These are phyloP conservation scores for Melanaphis sacchari DNA, from an alignment of 1,140 invertebrate species.

Conservation along the genomic window DNA sequence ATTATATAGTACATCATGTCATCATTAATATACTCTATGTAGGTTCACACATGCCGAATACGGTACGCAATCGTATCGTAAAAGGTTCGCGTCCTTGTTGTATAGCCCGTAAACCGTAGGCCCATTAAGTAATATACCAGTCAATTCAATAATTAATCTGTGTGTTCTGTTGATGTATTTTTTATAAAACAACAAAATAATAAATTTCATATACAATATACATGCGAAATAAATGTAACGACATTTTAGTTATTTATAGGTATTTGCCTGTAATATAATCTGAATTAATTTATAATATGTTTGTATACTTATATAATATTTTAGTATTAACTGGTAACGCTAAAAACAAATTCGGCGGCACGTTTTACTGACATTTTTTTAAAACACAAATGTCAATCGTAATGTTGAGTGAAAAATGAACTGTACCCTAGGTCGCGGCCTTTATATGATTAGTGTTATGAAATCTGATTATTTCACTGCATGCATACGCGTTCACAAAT, in stretches of 20 bases:
- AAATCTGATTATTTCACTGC: slow-evolving; percentile 33
- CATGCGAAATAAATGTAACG: neutral
- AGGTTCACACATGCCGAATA: neutral
- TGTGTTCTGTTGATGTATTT: neutral
- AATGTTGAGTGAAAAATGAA: neutral
- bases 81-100: slow-evolving; percentile 6
- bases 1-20: neutral
- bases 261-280: neutral
- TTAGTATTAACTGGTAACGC: neutral
- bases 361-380: neutral
- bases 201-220: neutral
- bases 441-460: slow-evolving; percentile 23
- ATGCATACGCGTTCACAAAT: neutral
- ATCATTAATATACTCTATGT: neutral
- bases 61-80: neutral
- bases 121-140: neutral
- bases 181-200: neutral
- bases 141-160: neutral
- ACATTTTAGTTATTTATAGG: neutral
- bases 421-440: slow-evolving; percentile 45
- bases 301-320: neutral
- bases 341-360: neutral
- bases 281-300: neutral
- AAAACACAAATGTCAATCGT: neutral
- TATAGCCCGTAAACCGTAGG: neutral